Percentiles rank a stretch among this genome's conserved stretches.
phyloP scores from a whole-genome alignment of 1,140 invertebrate genomes.

The Nephila pilipes region DNA sequence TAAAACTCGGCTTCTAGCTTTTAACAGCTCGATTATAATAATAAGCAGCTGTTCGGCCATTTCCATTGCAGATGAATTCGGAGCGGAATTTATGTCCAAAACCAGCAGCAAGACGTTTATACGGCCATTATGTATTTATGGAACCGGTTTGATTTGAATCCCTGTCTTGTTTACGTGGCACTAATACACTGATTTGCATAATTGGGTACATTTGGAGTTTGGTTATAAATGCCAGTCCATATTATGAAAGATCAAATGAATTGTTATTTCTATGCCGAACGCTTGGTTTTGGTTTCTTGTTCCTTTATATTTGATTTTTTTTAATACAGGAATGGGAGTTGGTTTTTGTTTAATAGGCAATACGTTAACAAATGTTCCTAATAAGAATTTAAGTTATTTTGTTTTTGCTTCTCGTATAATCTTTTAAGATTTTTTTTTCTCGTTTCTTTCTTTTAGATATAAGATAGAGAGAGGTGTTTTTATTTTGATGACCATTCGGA shows the following conservation, averaged over 20 bases:
- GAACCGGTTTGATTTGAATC: constrained; percentile 47
- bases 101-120: constrained; percentile 55
- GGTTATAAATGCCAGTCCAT: neutral
- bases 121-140: constrained; percentile 66
- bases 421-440: neutral
- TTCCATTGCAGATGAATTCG: constrained; percentile 33
- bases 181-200: constrained; percentile 48
- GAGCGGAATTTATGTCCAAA: constrained; percentile 24
- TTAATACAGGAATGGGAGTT: neutral
- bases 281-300: neutral
- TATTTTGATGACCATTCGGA: too few species aligned
- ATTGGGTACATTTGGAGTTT: constrained; percentile 28
- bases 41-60: constrained; percentile 44
- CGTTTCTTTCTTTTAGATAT: too few species aligned
- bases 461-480: too few species aligned
- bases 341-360: neutral
- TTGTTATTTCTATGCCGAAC: neutral
- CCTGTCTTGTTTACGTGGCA: constrained; percentile 31
- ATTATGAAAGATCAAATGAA: neutral
- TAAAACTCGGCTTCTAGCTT: constrained; percentile 22
- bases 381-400: neutral
- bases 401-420: neutral
- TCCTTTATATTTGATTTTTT: neutral
- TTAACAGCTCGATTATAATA: constrained; percentile 52
- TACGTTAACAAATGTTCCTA: neutral